phyloP scores from a whole-genome alignment of 1,140 invertebrate species.

The Subanguina moxae region DNA sequence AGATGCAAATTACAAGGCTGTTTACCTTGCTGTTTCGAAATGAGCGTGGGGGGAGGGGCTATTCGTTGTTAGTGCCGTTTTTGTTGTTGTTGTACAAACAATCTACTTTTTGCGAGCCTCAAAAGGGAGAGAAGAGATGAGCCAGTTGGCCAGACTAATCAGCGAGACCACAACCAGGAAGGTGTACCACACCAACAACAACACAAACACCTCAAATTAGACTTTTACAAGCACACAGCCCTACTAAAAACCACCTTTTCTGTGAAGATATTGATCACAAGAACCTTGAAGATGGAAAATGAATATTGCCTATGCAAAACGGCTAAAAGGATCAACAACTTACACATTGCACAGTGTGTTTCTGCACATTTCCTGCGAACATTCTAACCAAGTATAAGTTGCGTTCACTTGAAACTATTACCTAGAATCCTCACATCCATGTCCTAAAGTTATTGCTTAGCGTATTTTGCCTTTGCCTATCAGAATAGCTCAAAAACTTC shows the following conservation, averaged over 20 bases:
- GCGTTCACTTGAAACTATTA: slow-evolving; percentile 36
- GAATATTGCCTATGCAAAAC: background rate
- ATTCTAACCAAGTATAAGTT: no score
- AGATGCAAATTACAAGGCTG: no score
- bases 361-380: slow-evolving; percentile 55
- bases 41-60: no score
- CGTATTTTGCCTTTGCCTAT: no score
- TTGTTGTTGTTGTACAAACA: no score
- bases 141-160: slow-evolving; percentile 52
- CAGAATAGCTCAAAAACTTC: no score
- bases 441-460: no score
- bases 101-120: slow-evolving; percentile 39
- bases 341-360: slow-evolving; percentile 60
- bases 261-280: slow-evolving; percentile 61
- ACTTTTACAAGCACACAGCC: background rate
- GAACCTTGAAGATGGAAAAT: slow-evolving; percentile 21
- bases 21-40: no score
- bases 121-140: slow-evolving; percentile 47
- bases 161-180: slow-evolving; percentile 61
- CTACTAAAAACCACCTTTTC: slow-evolving; percentile 56
- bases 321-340: background rate
- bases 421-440: slow-evolving; percentile 62
- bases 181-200: slow-evolving; percentile 65
- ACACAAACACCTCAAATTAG: slow-evolving; percentile 56
- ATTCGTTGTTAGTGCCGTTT: no score